phyloP scores from a whole-genome alignment of 2,113 vertebrate species.

The Abramis brama region DNA sequence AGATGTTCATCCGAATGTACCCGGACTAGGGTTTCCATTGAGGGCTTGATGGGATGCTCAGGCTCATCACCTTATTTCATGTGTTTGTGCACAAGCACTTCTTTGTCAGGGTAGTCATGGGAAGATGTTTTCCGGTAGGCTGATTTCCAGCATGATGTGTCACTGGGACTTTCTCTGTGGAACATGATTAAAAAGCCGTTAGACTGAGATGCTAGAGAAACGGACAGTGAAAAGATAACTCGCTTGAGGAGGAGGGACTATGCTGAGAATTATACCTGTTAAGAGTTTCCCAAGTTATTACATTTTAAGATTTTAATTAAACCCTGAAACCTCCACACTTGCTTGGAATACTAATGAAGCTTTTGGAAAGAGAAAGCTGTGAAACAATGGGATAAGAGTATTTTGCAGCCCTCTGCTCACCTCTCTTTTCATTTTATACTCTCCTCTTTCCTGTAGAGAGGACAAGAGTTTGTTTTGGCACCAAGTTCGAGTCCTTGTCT shows the following conservation, averaged over 20 bases:
- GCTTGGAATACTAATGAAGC: constrained; percentile 70
- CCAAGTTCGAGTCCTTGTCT: constrained; percentile 12
- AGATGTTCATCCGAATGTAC: too few relatives aligned
- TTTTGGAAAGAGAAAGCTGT: constrained; percentile 67
- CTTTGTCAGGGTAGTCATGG: constrained; percentile 69
- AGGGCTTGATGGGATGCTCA: constrained; percentile 59
- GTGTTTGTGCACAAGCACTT: constrained; percentile 62
- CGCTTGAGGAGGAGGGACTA: constrained; percentile 59
- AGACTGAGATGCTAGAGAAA: constrained; percentile 55
- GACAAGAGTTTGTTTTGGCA: constrained; percentile 19
- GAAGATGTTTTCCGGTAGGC: constrained; percentile 61
- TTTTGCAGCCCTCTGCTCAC: constrained; percentile 57
- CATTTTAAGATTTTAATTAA: constrained; percentile 75
- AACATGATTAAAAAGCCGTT: constrained; percentile 51
- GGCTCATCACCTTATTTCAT: constrained; percentile 57
- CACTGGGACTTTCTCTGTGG: constrained; percentile 66
- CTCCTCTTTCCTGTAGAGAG: constrained; percentile 45
- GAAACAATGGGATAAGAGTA: constrained; percentile 63
- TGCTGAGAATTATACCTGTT: constrained; percentile 60
- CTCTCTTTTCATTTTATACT: constrained; percentile 57
- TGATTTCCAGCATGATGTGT: constrained; percentile 62
- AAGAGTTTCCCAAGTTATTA: constrained; percentile 70
- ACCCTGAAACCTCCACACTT: constrained; percentile 57
- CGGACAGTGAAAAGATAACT: constrained; percentile 51
- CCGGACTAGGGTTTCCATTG: constrained; percentile 40